Conservation (phyloP, 2,888 invertebrate genomes). For the Bellardia bayeri region DNA sequence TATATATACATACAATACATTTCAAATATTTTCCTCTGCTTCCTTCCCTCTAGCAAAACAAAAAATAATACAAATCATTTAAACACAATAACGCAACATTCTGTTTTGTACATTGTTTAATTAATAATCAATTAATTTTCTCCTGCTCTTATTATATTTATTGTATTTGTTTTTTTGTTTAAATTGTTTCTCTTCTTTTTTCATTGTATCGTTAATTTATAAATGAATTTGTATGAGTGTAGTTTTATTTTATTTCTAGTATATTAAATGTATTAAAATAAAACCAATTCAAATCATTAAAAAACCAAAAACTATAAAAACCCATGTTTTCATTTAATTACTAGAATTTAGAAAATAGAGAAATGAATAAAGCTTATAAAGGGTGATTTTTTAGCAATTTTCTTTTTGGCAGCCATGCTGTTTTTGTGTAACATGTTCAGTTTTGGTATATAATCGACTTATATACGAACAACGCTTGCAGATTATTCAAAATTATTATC, state of each 20-base stretch:
- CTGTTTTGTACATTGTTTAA: slow-evolving; percentile 41
- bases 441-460: too few species aligned
- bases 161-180: slow-evolving; percentile 16
- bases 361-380: not conserved
- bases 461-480: too few species aligned
- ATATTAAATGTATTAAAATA: slow-evolving; percentile 64
- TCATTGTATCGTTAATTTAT: slow-evolving; percentile 62
- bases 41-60: not conserved
- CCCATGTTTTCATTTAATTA: not conserved
- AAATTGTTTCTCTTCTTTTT: not conserved
- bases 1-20: not conserved
- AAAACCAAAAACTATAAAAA: slow-evolving; percentile 36
- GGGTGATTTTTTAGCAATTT: too few species aligned
- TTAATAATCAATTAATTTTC: slow-evolving; percentile 61
- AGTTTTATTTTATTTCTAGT: slow-evolving; percentile 63
- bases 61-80: slow-evolving; percentile 5
- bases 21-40: slow-evolving; percentile 22
- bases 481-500: too few species aligned
- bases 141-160: slow-evolving; percentile 16
- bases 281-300: slow-evolving; percentile 58
- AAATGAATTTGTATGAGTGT: slow-evolving; percentile 65
- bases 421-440: too few species aligned
- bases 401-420: too few species aligned
- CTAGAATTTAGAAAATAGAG: not conserved
- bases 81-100: slow-evolving; percentile 29